Evolutionary conservation across 1,140 invertebrate genomes (phyloP).

Genomic region (Bombus consobrinus): DNA sequence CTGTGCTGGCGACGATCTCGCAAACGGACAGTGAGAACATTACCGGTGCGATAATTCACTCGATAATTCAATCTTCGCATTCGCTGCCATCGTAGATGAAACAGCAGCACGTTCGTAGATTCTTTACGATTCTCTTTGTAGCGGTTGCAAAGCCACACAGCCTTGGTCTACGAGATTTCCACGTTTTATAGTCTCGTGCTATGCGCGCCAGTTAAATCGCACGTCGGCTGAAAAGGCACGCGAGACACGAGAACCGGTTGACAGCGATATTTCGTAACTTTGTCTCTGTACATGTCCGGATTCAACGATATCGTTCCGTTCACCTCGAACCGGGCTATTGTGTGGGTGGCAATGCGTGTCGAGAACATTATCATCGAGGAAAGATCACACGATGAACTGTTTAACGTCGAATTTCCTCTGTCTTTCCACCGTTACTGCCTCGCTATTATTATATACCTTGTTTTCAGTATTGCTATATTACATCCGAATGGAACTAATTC

Average conservation of each 20-base stretch:
- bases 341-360: not conserved
- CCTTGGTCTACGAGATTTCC: not conserved
- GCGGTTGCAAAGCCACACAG: too few species aligned
- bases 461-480: not conserved
- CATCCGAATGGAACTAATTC: not conserved
- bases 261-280: slow-evolving; percentile 1
- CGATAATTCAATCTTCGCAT: not conserved
- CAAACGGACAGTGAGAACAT: too few species aligned
- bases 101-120: not conserved
- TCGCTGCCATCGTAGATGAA: too few species aligned
- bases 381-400: slow-evolving; percentile 3
- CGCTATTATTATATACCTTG: too few species aligned
- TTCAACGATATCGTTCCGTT: not conserved
- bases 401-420: not conserved
- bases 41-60: not conserved
- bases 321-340: not conserved
- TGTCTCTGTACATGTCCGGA: not conserved
- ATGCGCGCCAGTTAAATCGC: not conserved
- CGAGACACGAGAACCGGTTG: not conserved
- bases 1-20: not conserved
- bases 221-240: not conserved
- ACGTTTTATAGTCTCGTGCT: not conserved
- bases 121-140: not conserved
- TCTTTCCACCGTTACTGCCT: too few species aligned
- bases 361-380: not conserved